phyloP scores from a whole-genome alignment of 2,888 invertebrate species.

The Nomada ferruginata region DNA sequence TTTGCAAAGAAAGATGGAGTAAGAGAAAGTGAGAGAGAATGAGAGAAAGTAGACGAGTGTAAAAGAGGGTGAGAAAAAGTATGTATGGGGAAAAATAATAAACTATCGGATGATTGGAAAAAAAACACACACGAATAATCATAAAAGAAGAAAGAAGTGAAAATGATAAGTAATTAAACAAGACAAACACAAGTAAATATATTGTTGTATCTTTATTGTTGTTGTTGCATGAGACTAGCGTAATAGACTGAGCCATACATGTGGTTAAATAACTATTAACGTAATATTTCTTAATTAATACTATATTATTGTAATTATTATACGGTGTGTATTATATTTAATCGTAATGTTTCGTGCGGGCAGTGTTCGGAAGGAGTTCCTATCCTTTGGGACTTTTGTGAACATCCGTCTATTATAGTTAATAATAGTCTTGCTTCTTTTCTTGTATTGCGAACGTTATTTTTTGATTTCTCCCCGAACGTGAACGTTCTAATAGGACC shows the following conservation, averaged over 20 bases:
- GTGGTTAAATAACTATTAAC: slow-evolving; percentile 81
- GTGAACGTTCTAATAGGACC: background rate
- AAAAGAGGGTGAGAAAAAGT: slow-evolving; percentile 46
- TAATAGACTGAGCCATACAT: slow-evolving; percentile 82
- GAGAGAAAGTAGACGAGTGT: slow-evolving; percentile 40
- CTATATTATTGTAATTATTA: slow-evolving; percentile 81
- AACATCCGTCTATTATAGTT: background rate
- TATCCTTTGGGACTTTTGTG: slow-evolving; percentile 69
- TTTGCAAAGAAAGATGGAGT: slow-evolving; percentile 47
- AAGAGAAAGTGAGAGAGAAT: slow-evolving; percentile 57
- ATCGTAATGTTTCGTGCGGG: slow-evolving; percentile 80
- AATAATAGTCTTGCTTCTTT: background rate
- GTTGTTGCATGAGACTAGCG: slow-evolving; percentile 83
- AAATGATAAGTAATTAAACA: slow-evolving; percentile 55
- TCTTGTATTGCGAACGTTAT: background rate
- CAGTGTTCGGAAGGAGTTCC: slow-evolving; percentile 78
- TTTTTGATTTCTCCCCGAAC: background rate
- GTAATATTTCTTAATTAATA: slow-evolving; percentile 81
- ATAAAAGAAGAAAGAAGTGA: slow-evolving; percentile 18
- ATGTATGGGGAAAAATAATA: slow-evolving; percentile 60
- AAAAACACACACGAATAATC: slow-evolving; percentile 17
- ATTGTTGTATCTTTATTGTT: slow-evolving; percentile 83
- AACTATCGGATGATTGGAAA: slow-evolving; percentile 66
- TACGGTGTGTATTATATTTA: slow-evolving; percentile 81
- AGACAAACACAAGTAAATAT: slow-evolving; percentile 78